Base-by-base conservation (phyloP, 2,113 vertebrate genomes). In the Lanius ludovicianus region DNA sequence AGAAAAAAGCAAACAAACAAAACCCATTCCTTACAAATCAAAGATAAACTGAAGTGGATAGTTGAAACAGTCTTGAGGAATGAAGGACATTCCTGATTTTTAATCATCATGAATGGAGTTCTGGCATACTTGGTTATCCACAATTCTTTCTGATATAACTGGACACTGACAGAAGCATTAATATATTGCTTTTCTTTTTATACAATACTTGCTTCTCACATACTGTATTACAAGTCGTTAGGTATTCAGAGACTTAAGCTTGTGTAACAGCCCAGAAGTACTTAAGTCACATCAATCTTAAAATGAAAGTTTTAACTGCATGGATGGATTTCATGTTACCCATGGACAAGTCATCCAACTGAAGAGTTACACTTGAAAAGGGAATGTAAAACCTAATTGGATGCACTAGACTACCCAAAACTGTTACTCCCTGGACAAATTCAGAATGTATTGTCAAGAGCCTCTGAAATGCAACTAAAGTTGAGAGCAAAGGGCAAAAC, bases 11-110 rank as follows among this genome's bases (percentile, higher is more conserved):
- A 50, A 65, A 8, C 7, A 41, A 41, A 15, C 4, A 62, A 80
- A 88, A 41, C 1, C 0, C 4, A 30, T 4, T 20, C 6, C 24
- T 46, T 16, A 22, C 13, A 57, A 44, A 67, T 18, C 21, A 57
- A 91, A 90, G 13, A 9, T 49, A 67, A 87, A 65, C 18, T n/a
- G 25, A 69, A 80, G 2, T 35, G 4, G 18, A 14, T 74, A 63
- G 15, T 14, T 83, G 42, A 73, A 92, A 73, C 2, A 25, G 2
- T 70, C 7, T 0, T 69, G 15, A 73, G 21, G 35, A 80, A 30
- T 5, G 1, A 59, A 39, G 27, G n/a, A 59, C 11, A 35, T 56
- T 52, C 8, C 23, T 35, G 6, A 25, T 4, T 9, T 56, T 79
- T n/a, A 25, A 37, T 39, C 31, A 55, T 10, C 1, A 0, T 37